Conservation (phyloP, 2,113 vertebrate species). For the Cyanoliseus patagonus region DNA sequence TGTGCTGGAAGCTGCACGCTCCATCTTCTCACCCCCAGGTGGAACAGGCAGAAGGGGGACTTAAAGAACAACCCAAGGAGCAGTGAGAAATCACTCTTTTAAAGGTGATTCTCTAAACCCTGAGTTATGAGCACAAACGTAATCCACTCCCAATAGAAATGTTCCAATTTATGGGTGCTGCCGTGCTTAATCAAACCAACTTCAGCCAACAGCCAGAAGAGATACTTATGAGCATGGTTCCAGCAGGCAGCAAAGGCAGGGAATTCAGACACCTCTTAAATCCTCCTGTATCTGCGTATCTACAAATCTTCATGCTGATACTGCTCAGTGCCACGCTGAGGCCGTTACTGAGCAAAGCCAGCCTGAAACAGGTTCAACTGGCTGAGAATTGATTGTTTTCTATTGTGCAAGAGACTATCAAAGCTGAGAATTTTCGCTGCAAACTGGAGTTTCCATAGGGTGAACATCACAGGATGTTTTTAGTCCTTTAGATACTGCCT, state of each 20-base stretch:
- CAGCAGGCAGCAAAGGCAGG: not conserved
- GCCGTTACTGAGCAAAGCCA: not conserved
- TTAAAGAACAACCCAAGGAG: not conserved
- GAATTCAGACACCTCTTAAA: not conserved
- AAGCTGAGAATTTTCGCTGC: not conserved
- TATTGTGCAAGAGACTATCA: not conserved
- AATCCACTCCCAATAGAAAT: not conserved
- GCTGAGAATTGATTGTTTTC: not conserved
- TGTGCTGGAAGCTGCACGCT: not conserved
- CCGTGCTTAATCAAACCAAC: not conserved
- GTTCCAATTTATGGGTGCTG: not conserved
- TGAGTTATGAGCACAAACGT: not conserved
- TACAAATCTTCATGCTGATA: not conserved
- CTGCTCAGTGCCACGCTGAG: not conserved
- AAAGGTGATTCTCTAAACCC: not conserved
- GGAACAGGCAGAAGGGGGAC: not conserved
- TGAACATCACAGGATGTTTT: not conserved
- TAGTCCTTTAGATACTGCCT: not conserved
- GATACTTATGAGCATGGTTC: not conserved
- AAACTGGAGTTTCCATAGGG: not conserved
- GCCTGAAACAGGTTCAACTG: not conserved
- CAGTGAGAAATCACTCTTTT: slow-evolving; percentile 2
- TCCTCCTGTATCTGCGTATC: not conserved
- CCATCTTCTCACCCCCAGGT: not conserved
- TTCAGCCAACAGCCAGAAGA: not conserved